Conservation (phyloP, 1,140 invertebrate genomes). For the Scaptodrosophila lebanonensis region DNA sequence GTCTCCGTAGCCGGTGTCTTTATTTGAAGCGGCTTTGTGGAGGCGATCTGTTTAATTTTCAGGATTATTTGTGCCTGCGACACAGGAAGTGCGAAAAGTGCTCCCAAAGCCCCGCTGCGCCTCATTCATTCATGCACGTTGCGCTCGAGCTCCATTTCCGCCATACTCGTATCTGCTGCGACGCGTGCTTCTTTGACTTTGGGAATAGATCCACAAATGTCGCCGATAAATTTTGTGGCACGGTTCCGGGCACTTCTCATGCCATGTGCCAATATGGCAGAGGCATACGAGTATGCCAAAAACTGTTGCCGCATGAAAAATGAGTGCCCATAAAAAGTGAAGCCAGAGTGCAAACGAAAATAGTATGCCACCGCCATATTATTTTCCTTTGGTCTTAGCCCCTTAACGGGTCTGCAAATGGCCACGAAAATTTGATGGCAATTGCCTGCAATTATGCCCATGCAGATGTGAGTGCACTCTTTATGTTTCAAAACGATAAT, state of each 20-base stretch:
- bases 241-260: too few species aligned
- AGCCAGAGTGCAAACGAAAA: conserved; percentile 5
- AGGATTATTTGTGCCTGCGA: conserved; percentile 44
- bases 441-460: conserved; percentile 14
- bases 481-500: conserved; percentile 22
- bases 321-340: conserved; percentile 39
- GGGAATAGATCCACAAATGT: conserved; percentile 52
- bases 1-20: too few species aligned
- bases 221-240: conserved; percentile 58
- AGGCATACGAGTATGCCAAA: conserved; percentile 16
- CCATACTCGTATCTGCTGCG: conserved; percentile 31
- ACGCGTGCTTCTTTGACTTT: neutral
- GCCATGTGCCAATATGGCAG: neutral
- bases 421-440: conserved; percentile 32
- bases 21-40: conserved; percentile 26
- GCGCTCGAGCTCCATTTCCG: conserved; percentile 64
- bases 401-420: conserved; percentile 55
- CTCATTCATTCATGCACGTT: conserved; percentile 13
- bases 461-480: conserved; percentile 15
- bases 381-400: conserved; percentile 11
- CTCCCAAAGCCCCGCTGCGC: neutral
- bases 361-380: conserved; percentile 6
- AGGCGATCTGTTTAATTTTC: conserved; percentile 44
- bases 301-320: conserved; percentile 3
- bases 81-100: conserved; percentile 49